Evolutionary conservation across 1,140 invertebrate species (phyloP).

Genomic region (Tetragonula clypearis): DNA sequence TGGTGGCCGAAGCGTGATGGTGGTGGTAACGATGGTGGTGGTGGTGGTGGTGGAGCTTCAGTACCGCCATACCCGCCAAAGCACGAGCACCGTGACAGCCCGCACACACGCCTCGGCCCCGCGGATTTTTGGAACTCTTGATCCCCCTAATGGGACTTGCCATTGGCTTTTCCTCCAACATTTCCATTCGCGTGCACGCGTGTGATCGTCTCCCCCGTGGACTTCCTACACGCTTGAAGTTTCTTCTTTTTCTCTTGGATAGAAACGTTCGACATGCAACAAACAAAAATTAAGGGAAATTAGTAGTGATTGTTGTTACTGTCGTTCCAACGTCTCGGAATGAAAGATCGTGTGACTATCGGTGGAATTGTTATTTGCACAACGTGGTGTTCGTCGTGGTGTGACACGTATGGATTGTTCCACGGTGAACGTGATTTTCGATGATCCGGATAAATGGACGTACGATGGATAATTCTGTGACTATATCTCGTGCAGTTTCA

Average conservation of each 20-base stretch:
- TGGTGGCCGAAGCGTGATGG: conserved; percentile 35
- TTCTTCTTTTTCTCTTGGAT: too few species aligned
- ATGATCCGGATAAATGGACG: too few species aligned
- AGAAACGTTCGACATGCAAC: too few species aligned
- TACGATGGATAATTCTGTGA: neutral
- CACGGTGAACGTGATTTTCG: conserved; percentile 8
- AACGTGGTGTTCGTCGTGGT: conserved; percentile 13
- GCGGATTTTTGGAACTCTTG: conserved; percentile 29
- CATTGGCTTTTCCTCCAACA: neutral
- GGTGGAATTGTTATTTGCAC: neutral
- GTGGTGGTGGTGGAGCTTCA: conserved; percentile 70
- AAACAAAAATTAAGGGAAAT: too few species aligned
- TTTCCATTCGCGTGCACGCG: neutral
- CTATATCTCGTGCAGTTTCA: too few species aligned
- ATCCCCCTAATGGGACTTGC: neutral
- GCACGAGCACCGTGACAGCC: conserved; percentile 73
- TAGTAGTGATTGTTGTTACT: neutral
- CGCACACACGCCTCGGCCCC: conserved; percentile 46
- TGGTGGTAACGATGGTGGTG: conserved; percentile 21
- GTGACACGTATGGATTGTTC: neutral
- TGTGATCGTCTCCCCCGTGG: neutral
- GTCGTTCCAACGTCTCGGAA: neutral
- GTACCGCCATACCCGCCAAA: conserved; percentile 80
- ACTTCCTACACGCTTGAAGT: neutral
- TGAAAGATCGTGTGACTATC: conserved; percentile 15